Percentiles rank a stretch among this genome's conserved stretches.
Evolutionary conservation across 2,113 vertebrate genomes (phyloP).

Genomic region (Mohoua ochrocephala): DNA sequence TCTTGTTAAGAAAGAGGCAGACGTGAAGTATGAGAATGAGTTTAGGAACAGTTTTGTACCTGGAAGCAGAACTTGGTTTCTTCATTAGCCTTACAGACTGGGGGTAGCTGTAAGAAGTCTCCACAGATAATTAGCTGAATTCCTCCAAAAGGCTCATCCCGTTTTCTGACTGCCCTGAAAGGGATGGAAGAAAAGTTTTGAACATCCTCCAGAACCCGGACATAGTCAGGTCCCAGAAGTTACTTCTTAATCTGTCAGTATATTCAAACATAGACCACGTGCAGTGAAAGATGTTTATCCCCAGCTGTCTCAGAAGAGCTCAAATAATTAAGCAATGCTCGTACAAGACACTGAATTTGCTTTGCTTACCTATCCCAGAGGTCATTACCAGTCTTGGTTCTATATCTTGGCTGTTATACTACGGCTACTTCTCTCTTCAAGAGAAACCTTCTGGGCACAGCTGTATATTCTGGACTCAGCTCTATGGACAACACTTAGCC

Average conservation of each 20-base stretch:
- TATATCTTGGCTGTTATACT: neutral
- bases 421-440: neutral
- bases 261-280: neutral
- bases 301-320: neutral
- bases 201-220: neutral
- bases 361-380: neutral
- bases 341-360: neutral
- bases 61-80: conserved; percentile 90
- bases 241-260: neutral
- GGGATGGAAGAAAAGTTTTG: neutral
- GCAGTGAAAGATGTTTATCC: neutral
- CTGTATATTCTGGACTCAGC: neutral
- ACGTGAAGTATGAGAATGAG: neutral
- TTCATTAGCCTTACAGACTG: conserved; percentile 83
- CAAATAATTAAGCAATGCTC: neutral
- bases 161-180: conserved; percentile 82
- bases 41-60: conserved; percentile 63
- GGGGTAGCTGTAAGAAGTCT: conserved; percentile 96
- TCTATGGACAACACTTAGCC: neutral
- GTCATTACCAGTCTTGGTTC: neutral
- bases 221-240: neutral
- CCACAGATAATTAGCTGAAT: conserved; percentile 95
- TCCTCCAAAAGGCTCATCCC: conserved; percentile 89
- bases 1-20: neutral
- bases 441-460: neutral